These are phyloP conservation scores for Poecilia wingei DNA, from an alignment of 2,797 vertebrate species.

Conservation along the genomic window DNA sequence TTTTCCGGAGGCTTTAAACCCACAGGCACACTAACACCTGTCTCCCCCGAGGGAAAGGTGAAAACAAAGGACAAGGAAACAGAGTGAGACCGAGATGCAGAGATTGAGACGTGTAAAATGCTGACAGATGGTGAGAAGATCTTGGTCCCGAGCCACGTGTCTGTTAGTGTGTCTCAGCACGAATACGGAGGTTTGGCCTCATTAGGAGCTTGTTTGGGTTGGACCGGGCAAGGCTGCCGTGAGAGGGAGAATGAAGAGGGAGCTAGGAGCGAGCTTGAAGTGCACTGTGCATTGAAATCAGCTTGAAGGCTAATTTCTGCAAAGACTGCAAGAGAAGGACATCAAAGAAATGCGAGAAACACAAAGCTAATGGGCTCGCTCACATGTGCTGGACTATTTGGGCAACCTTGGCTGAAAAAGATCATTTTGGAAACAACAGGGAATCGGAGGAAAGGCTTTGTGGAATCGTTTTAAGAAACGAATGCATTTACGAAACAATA, in stretches of 20 bases:
- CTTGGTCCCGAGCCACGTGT: slow-evolving; percentile 38
- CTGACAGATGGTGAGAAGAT: slow-evolving; percentile 50
- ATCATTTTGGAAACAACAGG: slow-evolving; percentile 25
- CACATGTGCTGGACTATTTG: slow-evolving; percentile 35
- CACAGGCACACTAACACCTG: slow-evolving; percentile 18
- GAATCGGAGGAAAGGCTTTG: slow-evolving; percentile 13
- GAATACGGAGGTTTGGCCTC: slow-evolving; percentile 61
- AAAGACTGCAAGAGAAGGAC: slow-evolving; percentile 55
- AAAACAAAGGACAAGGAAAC: slow-evolving; percentile 33
- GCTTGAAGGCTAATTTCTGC: slow-evolving; percentile 63
- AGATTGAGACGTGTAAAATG: slow-evolving; percentile 34
- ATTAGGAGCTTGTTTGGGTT: slow-evolving; percentile 67
- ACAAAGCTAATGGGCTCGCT: slow-evolving; percentile 65
- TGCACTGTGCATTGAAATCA: slow-evolving; percentile 59
- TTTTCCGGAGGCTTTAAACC: slow-evolving; percentile 41
- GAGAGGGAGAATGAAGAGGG: slow-evolving; percentile 70
- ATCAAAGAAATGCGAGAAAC: slow-evolving; percentile 64
- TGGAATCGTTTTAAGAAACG: slow-evolving; percentile 21
- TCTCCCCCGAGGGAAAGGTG: slow-evolving; percentile 35
- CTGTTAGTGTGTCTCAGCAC: slow-evolving; percentile 28
- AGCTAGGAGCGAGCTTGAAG: slow-evolving; percentile 64
- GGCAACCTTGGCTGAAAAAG: slow-evolving; percentile 38
- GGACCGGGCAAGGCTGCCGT: slow-evolving; percentile 43
- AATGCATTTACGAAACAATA: slow-evolving; percentile 13
- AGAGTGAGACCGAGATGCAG: slow-evolving; percentile 13